phyloP scores from a whole-genome alignment of 1,140 invertebrate genomes.

The Apis laboriosa region DNA sequence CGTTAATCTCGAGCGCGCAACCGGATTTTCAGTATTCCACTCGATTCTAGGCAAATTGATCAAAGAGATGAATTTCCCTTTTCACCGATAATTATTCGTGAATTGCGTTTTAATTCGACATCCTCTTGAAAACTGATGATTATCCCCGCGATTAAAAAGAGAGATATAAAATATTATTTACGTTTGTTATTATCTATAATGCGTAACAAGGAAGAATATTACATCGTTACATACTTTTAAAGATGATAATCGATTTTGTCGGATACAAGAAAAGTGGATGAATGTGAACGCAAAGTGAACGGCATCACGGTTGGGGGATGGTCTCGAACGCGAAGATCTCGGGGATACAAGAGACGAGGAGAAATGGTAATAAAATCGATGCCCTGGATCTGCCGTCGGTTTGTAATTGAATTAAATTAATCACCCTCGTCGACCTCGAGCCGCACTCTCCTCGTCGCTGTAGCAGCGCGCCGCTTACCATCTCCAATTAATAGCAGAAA shows the following conservation, averaged over 20 bases:
- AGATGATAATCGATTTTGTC: not conserved
- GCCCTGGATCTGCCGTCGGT: constrained; percentile 59
- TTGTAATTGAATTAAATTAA: constrained; percentile 73
- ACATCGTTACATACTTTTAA: not conserved
- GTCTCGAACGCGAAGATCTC: constrained; percentile 41
- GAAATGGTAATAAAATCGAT: constrained; percentile 69
- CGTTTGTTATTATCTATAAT: not conserved
- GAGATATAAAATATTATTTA: not conserved
- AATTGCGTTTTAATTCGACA: not conserved
- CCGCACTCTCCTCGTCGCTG: constrained; percentile 29
- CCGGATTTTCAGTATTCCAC: not conserved
- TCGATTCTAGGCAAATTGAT: not conserved
- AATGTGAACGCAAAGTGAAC: constrained; percentile 2
- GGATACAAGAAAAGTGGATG: not conserved
- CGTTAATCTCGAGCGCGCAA: not conserved
- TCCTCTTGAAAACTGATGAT: not conserved
- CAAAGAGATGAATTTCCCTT: not conserved
- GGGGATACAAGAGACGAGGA: constrained; percentile 16
- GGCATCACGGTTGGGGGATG: too few relatives aligned
- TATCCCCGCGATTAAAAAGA: not conserved
- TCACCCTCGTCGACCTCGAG: constrained; percentile 58
- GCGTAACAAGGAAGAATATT: not conserved
- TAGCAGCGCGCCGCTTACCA: constrained; percentile 49
- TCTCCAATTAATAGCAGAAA: constrained; percentile 67
- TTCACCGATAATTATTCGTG: not conserved